These are phyloP conservation scores for Dromiciops gliroides DNA, from an alignment of 2,113 vertebrate species.

Conservation along the genomic window DNA sequence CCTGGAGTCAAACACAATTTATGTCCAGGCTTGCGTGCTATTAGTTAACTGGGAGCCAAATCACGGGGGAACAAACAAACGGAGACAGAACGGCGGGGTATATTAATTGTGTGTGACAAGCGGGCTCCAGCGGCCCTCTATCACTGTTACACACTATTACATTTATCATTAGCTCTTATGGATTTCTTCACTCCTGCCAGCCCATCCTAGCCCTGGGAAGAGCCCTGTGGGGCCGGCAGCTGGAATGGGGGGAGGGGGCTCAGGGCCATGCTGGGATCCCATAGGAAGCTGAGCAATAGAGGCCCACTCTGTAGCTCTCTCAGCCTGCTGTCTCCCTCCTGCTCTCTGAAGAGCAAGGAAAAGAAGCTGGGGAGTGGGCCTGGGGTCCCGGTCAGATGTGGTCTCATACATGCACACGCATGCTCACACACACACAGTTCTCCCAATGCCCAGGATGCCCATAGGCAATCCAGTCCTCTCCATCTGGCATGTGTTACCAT, in stretches of 20 bases:
- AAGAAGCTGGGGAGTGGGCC: background rate
- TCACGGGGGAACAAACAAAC: conserved; percentile 83
- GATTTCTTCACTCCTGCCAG: conserved; percentile 71
- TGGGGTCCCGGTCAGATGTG: conserved; percentile 28
- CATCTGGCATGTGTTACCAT: conserved; percentile 32
- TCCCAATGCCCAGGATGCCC: background rate
- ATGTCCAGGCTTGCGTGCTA: conserved; percentile 84
- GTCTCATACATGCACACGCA: background rate
- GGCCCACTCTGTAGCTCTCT: background rate
- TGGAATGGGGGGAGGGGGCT: conserved; percentile 30
- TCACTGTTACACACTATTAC: conserved; percentile 90
- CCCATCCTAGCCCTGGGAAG: conserved; percentile 61
- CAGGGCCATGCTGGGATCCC: background rate
- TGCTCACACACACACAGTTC: background rate
- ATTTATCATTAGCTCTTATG: conserved; percentile 84
- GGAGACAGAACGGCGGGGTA: conserved; percentile 77
- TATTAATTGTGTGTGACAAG: conserved; percentile 89
- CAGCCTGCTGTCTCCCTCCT: background rate
- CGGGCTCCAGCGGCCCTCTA: conserved; percentile 85
- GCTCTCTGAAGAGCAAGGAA: background rate
- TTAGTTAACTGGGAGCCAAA: conserved; percentile 88
- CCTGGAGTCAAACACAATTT: conserved; percentile 87
- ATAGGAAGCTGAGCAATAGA: background rate
- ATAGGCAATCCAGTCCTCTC: conserved; percentile 36
- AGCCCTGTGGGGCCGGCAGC: conserved; percentile 34